phyloP scores from a whole-genome alignment of 2,113 vertebrate genomes.

The Ammodramus savannarum region DNA sequence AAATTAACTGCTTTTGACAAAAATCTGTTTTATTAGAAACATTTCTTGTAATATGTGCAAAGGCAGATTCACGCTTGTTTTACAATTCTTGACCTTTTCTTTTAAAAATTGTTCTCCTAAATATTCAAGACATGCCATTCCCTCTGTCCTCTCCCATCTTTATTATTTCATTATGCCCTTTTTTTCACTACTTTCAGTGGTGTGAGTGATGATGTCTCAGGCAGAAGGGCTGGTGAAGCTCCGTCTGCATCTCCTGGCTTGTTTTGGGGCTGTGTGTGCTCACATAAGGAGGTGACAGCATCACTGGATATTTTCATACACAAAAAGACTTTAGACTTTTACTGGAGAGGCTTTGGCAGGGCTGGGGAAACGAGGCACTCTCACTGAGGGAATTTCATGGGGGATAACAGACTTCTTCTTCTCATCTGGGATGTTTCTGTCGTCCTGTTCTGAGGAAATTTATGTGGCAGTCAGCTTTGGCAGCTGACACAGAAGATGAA shows the following conservation, averaged over 20 bases:
- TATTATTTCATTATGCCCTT: background rate
- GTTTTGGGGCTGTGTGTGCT: background rate
- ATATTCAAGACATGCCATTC: background rate
- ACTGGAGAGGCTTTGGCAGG: background rate
- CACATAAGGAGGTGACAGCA: background rate
- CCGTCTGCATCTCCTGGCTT: background rate
- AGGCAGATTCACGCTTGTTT: background rate
- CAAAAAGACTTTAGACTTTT: background rate
- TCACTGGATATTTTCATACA: background rate
- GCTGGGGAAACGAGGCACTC: background rate
- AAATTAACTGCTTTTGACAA: background rate
- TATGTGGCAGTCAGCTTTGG: background rate
- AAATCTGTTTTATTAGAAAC: background rate
- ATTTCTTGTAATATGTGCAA: rapidly evolving
- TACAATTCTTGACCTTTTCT: background rate
- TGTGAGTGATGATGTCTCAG: background rate
- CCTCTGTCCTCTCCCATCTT: background rate
- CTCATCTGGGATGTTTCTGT: background rate
- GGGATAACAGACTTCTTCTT: background rate
- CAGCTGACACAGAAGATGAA: background rate
- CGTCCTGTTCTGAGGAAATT: background rate
- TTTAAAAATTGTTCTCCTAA: background rate
- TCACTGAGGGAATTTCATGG: background rate
- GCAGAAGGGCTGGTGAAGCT: background rate
- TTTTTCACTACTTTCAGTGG: background rate